phyloP scores from a whole-genome alignment of 2,113 vertebrate genomes.

The Chrysemys picta region DNA sequence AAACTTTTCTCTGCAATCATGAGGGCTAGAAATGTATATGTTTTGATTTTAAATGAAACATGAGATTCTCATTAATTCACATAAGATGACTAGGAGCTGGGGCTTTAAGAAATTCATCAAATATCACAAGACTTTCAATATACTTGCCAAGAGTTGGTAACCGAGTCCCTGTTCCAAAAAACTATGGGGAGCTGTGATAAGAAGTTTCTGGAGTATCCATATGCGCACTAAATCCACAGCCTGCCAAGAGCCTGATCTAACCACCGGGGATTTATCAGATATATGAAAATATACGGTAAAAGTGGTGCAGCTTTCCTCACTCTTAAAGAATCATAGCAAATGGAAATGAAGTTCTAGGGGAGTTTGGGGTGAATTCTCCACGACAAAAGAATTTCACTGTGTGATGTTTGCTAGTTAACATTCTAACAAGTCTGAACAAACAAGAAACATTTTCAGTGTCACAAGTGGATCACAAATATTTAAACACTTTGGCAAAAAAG shows the following conservation, averaged over 20 bases:
- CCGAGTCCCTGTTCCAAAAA: not conserved
- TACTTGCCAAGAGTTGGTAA: not conserved
- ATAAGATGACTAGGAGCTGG: not conserved
- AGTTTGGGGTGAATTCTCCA: not conserved
- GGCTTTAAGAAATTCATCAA: not conserved
- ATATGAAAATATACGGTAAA: accelerated
- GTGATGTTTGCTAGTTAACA: not conserved
- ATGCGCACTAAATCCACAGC: accelerated
- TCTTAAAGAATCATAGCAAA: not conserved
- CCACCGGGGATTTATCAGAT: accelerated
- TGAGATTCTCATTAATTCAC: not conserved
- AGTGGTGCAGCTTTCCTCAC: accelerated
- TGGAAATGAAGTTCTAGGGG: not conserved
- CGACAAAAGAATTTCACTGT: not conserved
- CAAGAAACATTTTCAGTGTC: not conserved
- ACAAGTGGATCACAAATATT: not conserved
- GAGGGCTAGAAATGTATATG: not conserved
- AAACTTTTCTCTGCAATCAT: not conserved
- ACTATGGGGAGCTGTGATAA: not conserved
- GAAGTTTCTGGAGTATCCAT: not conserved
- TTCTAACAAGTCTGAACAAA: not conserved
- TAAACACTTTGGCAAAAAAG: not conserved
- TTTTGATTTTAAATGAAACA: not conserved
- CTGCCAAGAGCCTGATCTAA: not conserved
- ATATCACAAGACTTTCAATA: not conserved